Base-by-base conservation (phyloP, 2,113 vertebrate genomes). In the Psittacula cyanocephala region DNA sequence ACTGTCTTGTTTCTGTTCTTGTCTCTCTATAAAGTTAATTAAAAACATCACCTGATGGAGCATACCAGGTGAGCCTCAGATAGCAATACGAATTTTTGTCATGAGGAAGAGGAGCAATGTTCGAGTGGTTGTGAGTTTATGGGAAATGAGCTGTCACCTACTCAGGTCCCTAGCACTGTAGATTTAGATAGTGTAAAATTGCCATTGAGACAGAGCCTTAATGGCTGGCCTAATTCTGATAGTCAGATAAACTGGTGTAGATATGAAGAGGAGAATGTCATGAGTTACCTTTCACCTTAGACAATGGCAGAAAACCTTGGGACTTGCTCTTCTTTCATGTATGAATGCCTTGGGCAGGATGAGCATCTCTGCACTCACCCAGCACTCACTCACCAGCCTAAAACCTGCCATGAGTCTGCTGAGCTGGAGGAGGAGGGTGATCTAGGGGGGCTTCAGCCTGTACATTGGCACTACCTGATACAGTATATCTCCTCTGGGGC, bases 401-500 rank as follows among this genome's bases (percentile, higher is more conserved):
- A 88, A 86, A 62, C 18, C 52, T 93, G 33, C 37, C 47, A 3
- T n/a, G 27, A 25, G 24, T 49, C 72, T 84, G 69, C 65, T 62
- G 59, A 80, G 29, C 63, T 0, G 1, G 39, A 50, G 27, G 52
- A 91, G 57, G 39, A 89, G 80, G 47, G 69, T 71, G 65, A 55
- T 86, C 86, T 75, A 84, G 75, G 69, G 2, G 29, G 44, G 62
- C 60, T 80, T 69, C 52, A 88, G 39, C 46, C 64, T 11, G 0
- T 52, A 14, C 29, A 86, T 95, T 89, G 91, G 17, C 69, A 95
- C 43, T 69, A 35, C 52, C 86, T 81, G 80, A 84, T 72, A 81
- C 43, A 33, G 20, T 27, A 39, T 84, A 75, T 64, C 50, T 93
- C 83, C 72, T 78, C 81, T 31, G 81, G 64, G 69, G 52, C 52